Percentiles rank a stretch among this genome's conserved stretches.
Conservation (phyloP, 2,797 vertebrate species). For the Echiichthys vipera region DNA sequence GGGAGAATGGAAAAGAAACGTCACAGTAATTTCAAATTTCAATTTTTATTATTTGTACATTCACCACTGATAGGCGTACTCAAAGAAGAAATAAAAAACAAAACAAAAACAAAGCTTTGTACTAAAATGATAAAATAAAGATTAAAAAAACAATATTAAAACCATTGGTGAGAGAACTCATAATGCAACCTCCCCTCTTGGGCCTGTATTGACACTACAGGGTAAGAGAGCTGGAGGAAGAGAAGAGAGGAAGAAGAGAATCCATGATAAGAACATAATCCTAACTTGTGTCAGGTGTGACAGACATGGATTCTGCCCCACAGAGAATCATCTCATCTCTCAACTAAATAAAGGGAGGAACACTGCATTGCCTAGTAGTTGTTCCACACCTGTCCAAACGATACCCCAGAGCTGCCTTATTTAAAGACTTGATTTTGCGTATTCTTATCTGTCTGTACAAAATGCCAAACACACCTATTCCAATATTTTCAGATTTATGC, state of each 20-base stretch:
- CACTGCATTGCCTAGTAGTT: slow-evolving; percentile 76
- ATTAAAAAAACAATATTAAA: slow-evolving; percentile 82
- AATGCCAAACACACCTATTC: slow-evolving; percentile 70
- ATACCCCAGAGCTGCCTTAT: slow-evolving; percentile 77
- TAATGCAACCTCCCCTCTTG: slow-evolving; percentile 71
- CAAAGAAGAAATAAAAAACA: slow-evolving; percentile 76
- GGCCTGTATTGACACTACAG: slow-evolving; percentile 58
- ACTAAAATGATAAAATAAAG: slow-evolving; percentile 85
- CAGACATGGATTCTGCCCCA: slow-evolving; percentile 36
- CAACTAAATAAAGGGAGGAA: slow-evolving; percentile 58
- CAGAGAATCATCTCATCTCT: slow-evolving; percentile 56
- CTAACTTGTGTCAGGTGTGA: slow-evolving; percentile 58
- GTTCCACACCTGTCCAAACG: slow-evolving; percentile 73
- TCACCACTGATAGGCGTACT: slow-evolving; percentile 89
- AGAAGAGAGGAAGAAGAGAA: slow-evolving; percentile 51
- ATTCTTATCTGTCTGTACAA: slow-evolving; percentile 78
- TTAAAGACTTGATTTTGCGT: slow-evolving; percentile 73
- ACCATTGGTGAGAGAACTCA: slow-evolving; percentile 79
- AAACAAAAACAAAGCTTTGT: slow-evolving; percentile 75
- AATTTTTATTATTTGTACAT: slow-evolving; percentile 90
- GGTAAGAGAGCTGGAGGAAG: slow-evolving; percentile 51
- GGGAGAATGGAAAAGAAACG: slow-evolving; percentile 21
- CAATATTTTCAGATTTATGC: slow-evolving; percentile 64
- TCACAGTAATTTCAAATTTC: slow-evolving; percentile 73
- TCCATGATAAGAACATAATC: slow-evolving; percentile 61